A percentile compares a stretch with the other conserved stretches of the same genome.
Evolutionary conservation across 2,888 invertebrate species (phyloP).

Genomic region (Molorchus minor): DNA sequence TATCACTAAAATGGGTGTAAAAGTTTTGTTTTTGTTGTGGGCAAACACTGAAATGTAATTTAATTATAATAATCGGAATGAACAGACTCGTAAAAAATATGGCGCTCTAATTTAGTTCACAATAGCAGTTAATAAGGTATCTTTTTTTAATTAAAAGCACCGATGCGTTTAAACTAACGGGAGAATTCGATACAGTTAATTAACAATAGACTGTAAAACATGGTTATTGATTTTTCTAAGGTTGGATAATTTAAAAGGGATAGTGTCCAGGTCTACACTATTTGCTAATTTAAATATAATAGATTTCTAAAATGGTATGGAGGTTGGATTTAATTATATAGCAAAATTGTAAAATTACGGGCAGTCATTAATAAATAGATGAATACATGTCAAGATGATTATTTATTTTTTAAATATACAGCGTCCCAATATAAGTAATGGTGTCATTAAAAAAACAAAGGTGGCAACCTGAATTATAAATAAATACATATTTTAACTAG

Average conservation of each 20-base stretch:
- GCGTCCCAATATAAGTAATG: no score
- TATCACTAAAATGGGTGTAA: slow-evolving; percentile 54
- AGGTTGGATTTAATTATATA: no score
- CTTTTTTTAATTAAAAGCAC: slow-evolving; percentile 44
- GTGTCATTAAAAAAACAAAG: no score
- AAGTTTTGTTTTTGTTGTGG: slow-evolving; percentile 47
- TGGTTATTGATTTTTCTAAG: slow-evolving; percentile 8
- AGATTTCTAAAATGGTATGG: no score
- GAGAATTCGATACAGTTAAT: slow-evolving; percentile 16
- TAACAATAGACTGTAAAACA: slow-evolving; percentile 14
- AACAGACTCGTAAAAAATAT: slow-evolving; percentile 22
- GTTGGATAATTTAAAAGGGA: neutral
- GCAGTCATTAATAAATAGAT: no score
- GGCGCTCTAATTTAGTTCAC: slow-evolving; percentile 27
- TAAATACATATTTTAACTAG: no score
- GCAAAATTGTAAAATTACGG: no score
- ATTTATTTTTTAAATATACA: no score
- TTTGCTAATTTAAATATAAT: neutral
- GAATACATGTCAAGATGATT: no score
- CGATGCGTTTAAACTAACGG: slow-evolving; percentile 37
- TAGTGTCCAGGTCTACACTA: slow-evolving; percentile 1
- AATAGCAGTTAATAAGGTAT: slow-evolving; percentile 41
- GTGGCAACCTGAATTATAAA: no score
- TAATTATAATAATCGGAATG: slow-evolving; percentile 44
- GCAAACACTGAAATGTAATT: slow-evolving; percentile 46